phyloP scores from a whole-genome alignment of 92 coral and sea anemone species.

The Phymanthus crucifer region DNA sequence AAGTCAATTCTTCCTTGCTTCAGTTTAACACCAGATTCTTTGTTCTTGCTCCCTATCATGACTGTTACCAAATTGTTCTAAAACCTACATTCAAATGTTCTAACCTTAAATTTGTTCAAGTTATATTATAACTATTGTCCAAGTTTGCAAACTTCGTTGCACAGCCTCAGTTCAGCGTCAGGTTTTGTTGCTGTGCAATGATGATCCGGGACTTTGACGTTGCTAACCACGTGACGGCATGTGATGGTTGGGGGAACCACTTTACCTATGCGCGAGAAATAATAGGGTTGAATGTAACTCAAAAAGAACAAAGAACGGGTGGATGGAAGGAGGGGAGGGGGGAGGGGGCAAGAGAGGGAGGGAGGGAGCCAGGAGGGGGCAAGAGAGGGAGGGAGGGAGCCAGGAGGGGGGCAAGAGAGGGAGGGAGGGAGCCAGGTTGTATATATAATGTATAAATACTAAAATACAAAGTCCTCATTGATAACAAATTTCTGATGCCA shows the following conservation, averaged over 20 bases:
- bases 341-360: too few relatives aligned
- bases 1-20: not conserved
- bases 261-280: not conserved
- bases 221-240: slow-evolving; percentile 26
- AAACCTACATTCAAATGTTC: not conserved
- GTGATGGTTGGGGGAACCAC: slow-evolving; percentile 8
- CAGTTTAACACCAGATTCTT: not conserved
- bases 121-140: not conserved
- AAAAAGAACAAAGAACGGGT: not conserved
- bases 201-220: slow-evolving; percentile 8
- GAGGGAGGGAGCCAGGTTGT: too few relatives aligned
- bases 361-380: too few relatives aligned
- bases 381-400: too few relatives aligned
- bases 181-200: slow-evolving; percentile 1
- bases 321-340: too few relatives aligned
- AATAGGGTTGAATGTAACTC: not conserved
- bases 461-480: not conserved
- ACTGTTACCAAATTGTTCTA: too few relatives aligned
- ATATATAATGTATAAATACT: too few relatives aligned
- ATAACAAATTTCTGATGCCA: not conserved
- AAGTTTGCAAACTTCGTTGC: not conserved
- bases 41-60: too few relatives aligned
- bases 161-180: slow-evolving; percentile 5
- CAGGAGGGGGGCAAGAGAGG: too few relatives aligned
- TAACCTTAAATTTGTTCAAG: not conserved